Evolutionary conservation across 2,888 invertebrate species (phyloP).

Genomic region (Periphyllus acericola): DNA sequence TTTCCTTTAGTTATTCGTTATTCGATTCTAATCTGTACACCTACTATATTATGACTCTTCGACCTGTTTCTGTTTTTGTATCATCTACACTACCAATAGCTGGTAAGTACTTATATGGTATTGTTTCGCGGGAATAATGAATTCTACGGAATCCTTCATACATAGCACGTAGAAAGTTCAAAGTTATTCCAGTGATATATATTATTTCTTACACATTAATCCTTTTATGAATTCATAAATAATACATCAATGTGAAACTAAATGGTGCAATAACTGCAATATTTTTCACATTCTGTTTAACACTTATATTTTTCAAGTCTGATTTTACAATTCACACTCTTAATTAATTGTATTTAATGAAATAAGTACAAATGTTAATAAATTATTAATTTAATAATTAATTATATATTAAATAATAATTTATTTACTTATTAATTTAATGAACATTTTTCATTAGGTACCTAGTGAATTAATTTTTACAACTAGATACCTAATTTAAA

Average conservation of each 20-base stretch:
- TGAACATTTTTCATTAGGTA: too few species aligned
- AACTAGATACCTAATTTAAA: background rate
- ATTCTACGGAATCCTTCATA: slow-evolving; percentile 1
- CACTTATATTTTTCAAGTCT: background rate
- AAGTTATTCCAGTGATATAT: background rate
- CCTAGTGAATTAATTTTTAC: too few species aligned
- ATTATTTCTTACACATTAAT: background rate
- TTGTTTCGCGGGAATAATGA: slow-evolving; percentile 1
- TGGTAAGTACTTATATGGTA: slow-evolving; percentile 56
- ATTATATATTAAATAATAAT: too few species aligned
- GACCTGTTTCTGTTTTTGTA: background rate
- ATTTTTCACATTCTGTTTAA: background rate
- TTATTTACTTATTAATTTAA: too few species aligned
- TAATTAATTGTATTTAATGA: too few species aligned
- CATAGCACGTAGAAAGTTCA: slow-evolving; percentile 18
- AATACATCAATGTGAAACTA: background rate
- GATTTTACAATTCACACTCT: too few species aligned
- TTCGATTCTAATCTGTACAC: background rate
- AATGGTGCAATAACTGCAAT: background rate
- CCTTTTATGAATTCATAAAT: background rate
- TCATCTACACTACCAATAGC: background rate
- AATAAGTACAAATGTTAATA: too few species aligned
- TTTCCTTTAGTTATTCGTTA: background rate
- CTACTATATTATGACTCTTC: background rate
- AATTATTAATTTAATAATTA: too few species aligned